A percentile compares a stretch with the other conserved stretches of the same genome.
These are phyloP conservation scores for Gymnosoma rotundatum DNA, from an alignment of 2,888 invertebrate species.

Conservation along the genomic window DNA sequence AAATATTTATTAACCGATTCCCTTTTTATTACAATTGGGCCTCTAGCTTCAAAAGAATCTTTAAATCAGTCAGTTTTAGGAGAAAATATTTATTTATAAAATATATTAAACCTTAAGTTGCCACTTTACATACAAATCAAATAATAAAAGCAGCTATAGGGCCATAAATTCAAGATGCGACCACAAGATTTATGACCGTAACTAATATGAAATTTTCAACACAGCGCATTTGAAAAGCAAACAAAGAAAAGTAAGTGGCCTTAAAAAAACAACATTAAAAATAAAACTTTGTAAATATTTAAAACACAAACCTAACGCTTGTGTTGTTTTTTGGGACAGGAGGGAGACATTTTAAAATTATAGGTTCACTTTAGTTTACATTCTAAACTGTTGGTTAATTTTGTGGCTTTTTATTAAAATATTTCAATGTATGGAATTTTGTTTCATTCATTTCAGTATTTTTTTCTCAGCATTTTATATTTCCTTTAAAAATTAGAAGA, in stretches of 20 bases:
- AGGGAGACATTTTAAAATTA: constrained; percentile 56
- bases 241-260: not conserved
- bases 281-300: constrained; percentile 34
- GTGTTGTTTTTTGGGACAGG: not conserved
- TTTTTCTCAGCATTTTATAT: not conserved
- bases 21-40: not conserved
- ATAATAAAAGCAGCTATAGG: constrained; percentile 65
- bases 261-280: constrained; percentile 1
- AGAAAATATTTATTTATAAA: constrained; percentile 14
- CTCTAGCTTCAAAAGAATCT: not conserved
- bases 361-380: constrained; percentile 55
- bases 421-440: constrained; percentile 40
- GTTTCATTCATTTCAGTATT: not conserved
- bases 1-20: too few species aligned
- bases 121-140: constrained; percentile 70
- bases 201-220: constrained; percentile 79
- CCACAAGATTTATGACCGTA: constrained; percentile 81
- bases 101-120: constrained; percentile 66
- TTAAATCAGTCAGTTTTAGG: constrained; percentile 53
- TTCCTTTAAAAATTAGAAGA: not conserved
- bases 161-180: constrained; percentile 82
- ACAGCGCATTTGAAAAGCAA: constrained; percentile 48
- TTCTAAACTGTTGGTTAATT: constrained; percentile 59
- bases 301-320: not conserved
- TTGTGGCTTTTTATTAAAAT: constrained; percentile 62